Evolutionary conservation across 2,888 invertebrate genomes (phyloP), one percentile per base, ranked within the genome.

Genomic region (Ennomos fuscantarius): DNA sequence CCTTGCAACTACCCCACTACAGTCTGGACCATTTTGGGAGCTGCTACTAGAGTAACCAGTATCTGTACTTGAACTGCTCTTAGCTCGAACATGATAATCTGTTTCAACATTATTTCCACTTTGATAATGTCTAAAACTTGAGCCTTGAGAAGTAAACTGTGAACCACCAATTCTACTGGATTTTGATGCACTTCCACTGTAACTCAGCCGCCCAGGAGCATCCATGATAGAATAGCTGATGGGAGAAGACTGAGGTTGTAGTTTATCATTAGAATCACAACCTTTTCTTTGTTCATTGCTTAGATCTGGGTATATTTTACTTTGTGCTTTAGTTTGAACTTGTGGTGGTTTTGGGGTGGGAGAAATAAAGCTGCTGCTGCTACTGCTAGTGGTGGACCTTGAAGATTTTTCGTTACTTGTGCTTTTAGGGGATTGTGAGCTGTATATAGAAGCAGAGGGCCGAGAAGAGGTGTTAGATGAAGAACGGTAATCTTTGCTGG

Each of bases 211-310:
- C 12, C 95, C 94, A 10, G 94, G 94, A 8, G 94, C 93, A 83
- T 96, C 96, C 93, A 96, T 95, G 66, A 95, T 94, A 1, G 95
- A 95, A 83, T 95, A 96, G 83, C 96, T 95, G 68, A 96, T 95
- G 8, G 96, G 95, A 11, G 95, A 95, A 11, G 95, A 95, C 72
- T 95, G 95, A 49, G 93, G 90, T 73, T 92, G 93, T 52, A 84
- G 60, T 78, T 90, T 91, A 62, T 92, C 93, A 81, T 89, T 87
- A 81, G 84, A 87, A 76, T 82, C 93, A 93, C 86, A 94, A 93
- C 70, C 93, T 92, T 80, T 93, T 82, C 81, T 92, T 82, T 85
- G 93, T 79, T 84, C 93, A 74, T 76, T 84, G 69, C 64, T 91
- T 68, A 95, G 73, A 75, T 96, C 96, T 53, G 96, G 95, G 83